Evolutionary conservation across 2,113 vertebrate species (phyloP), one percentile per base, ranked within the genome.

Genomic region (Benitochromis conjunctus): DNA sequence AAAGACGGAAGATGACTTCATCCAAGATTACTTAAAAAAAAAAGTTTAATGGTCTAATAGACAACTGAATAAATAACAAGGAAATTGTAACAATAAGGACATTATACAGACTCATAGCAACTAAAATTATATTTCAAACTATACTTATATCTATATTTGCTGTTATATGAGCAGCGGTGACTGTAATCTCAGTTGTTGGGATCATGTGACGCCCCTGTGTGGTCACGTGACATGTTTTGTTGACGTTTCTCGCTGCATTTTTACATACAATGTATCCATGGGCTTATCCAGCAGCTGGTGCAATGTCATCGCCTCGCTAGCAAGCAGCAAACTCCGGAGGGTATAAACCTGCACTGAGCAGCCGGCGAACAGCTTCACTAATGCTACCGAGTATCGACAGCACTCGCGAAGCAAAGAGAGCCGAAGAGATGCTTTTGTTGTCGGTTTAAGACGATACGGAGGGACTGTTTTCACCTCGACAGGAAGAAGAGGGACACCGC

Each of bases 191-290:
- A 84, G 74, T 76, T 90, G 78, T 51, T 34, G 6, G 9, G 71
- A 43, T 93, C 96, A 96, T 80, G 88, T 96, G 96, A 94, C 87
- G 31, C 41, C 36, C 80, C 16, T 12, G 8, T 4, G 13, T 2
- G 78, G 4, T 94, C 95, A 96, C 93, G 95, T 96, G 96, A 93
- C 1, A 4, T 1, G 46, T 69, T 89, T 92, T 96, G 95, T 96
- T 96, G 95, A 94, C 93, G 89, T 79, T 94, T 51, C 58, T 83
- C 56, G 81, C 86, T 88, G 88, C 78, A 18, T 79, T 94, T 84
- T 69, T 14, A 71, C 66, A 79, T 85, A 48, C 83, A 58, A 77
- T 86, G 89, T 81, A 53, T 86, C 66, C 84, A 43, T 87, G 31
- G 83, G 55, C 88, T 79, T 29, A 54, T 84, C 56, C 78, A 38